Evolutionary conservation across 2,888 invertebrate species (phyloP), one percentile per base, ranked within the genome.

Genomic region (Conistra vaccinii): DNA sequence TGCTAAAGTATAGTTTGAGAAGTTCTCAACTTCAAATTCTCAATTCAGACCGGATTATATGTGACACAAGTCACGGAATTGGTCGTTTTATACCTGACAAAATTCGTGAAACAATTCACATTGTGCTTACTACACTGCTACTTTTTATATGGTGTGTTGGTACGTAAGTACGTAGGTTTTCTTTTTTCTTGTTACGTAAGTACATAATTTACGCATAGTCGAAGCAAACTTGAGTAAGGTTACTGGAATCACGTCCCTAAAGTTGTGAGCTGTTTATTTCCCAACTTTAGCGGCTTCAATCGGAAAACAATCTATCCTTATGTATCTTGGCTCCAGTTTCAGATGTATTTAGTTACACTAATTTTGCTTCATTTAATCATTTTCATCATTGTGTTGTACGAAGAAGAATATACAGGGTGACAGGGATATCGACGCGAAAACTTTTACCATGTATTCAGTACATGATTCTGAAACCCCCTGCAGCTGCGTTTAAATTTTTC

Each of bases 161-260:
- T 42, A 17, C 3, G 9, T 23, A 26, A 0, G n/a, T 32, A 14
- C 0, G 14, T 3, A 12, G 42, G 42, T 42, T 42, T 42, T 42
- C 14, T 42, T 42, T 42, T 42, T 14, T 42, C 12, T 42, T n/a
- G n/a, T n/a, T 14, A 3, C 42, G 0, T 42, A 17, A 1, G 12
- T 23, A 26, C 1, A 23, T 62, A 32, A 51, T 57, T 23, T 26
- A 48, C 17, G 26, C 71, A 57, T 63, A 62, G 26, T 32, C 26
- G 32, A 42, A 51, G n/a, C 23, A 48, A 80, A 74, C 65, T 42
- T 55, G 4, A 55, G 48, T 48, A 1, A 9, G 1, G 20, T 39
- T 29, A n/a, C 58, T 39, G 48, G 23, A 80, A 74, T 73, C 81
- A 66, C 53, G 55, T 55, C 81, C 58, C 39, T 32, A 61, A 65